Evolutionary conservation across 2,113 vertebrate species (phyloP), one percentile per base, ranked within the genome.

Genomic region (Saccopteryx bilineata): DNA sequence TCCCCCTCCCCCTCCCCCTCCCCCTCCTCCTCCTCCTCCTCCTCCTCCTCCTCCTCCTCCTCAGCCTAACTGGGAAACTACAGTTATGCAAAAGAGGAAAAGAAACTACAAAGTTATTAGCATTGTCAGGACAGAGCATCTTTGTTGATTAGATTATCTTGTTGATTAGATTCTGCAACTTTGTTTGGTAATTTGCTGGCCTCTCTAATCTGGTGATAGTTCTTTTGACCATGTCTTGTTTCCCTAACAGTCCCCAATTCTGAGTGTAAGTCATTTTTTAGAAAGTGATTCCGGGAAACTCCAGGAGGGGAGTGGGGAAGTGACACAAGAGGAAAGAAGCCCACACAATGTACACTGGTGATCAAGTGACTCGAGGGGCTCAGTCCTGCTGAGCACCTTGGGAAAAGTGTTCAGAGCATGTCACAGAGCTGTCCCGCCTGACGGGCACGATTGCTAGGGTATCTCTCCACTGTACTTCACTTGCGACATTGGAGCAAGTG

Each of bases 261-360:
- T 75, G 65, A 58, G 21, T 58, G 7, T 92, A 61, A 48, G 71
- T 87, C 54, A 17, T 84, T 95, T 61, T 63, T 91, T 95, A 58
- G 72, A 85, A 69, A 68, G 52, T 5, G 46, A 84, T 75, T 75
- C 58, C 46, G 63, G 28, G 33, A 80, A 76, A 17, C 17, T 88
- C 31, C 28, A 31, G 50, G 28, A 87, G 54, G 15, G 21, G 18
- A 54, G 24, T 82, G 52, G 78, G 9, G 46, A 92, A 50, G 17
- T 87, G 48, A 87, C 39, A 54, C 4, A 46, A 17, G 3, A n/a
- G 21, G 48, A 21, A 68, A 82, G 46, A 82, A 63, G 24, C 13
- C 39, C 12, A 4, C 39, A 12, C 2, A 61, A 75, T 33, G 72
- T 69, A 2, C 24, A 39, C 52, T 61, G 80, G 26, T 60, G 11